A percentile compares a stretch with the other conserved stretches of the same genome.
Evolutionary conservation across 2,888 invertebrate genomes (phyloP).

Genomic region (Luperina testacea): DNA sequence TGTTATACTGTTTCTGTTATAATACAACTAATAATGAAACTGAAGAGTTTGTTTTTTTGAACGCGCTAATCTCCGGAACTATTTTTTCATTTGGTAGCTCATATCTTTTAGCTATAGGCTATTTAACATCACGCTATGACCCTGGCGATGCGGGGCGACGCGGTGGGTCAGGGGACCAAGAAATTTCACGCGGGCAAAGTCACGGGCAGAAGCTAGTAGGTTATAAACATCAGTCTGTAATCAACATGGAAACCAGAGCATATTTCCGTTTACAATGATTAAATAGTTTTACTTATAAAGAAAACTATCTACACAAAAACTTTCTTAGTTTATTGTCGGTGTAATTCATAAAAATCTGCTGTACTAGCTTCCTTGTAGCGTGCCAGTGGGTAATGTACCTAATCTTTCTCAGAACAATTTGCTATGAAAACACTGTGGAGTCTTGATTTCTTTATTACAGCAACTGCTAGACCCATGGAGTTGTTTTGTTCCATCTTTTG

Average conservation of each 20-base stretch:
- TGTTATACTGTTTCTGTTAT: neutral
- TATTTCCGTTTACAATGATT: slow-evolving; percentile 14
- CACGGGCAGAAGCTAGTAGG: too few relatives aligned
- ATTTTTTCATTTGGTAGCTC: too few relatives aligned
- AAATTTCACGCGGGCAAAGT: neutral
- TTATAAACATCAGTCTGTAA: neutral
- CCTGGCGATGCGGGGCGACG: neutral
- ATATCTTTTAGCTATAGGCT: too few relatives aligned
- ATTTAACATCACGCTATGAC: neutral
- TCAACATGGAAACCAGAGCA: neutral
- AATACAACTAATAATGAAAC: neutral
- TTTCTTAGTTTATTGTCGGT: slow-evolving; percentile 13
- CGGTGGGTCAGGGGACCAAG: neutral
- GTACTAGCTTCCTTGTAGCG: slow-evolving; percentile 16
- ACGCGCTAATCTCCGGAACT: too few relatives aligned
- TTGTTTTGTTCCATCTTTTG: slow-evolving; percentile 6
- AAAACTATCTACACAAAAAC: slow-evolving; percentile 2
- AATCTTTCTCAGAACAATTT: slow-evolving; percentile 39
- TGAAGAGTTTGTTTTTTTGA: too few relatives aligned
- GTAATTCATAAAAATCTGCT: slow-evolving; percentile 23
- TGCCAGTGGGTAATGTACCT: slow-evolving; percentile 29
- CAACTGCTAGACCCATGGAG: neutral
- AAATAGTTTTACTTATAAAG: slow-evolving; percentile 17
- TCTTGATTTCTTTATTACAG: slow-evolving; percentile 14
- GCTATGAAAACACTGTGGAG: slow-evolving; percentile 7